Evolutionary conservation across 2,797 vertebrate species (phyloP), one percentile per base, ranked within the genome.

Genomic region (Lepidocolaptes lacrymiger): DNA sequence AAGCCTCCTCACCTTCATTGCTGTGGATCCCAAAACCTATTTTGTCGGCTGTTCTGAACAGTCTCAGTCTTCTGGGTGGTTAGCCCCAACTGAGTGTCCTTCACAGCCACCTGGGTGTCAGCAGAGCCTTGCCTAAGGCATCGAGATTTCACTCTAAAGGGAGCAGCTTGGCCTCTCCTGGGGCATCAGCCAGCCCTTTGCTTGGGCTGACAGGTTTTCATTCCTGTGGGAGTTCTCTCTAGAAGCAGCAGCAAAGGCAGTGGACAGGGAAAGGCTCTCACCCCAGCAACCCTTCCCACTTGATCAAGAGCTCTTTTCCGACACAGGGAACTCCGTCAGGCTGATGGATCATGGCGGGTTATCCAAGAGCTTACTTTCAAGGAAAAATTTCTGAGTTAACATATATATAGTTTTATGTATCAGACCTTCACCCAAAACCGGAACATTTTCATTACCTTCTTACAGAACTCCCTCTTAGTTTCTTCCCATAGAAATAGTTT

Each of bases 281-380:
- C 1, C 5, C 6, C 5, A 10, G 4, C 34, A 67, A 0, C 7
- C 23, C 61, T 81, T 68, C 13, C 46, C 6, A 10, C 20, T 61
- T 75, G 32, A 20, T 15, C 17, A 68, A 75, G 37, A 89, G 10
- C 14, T 67, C 36, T 77, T 2, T 41, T 71, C 37, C 19, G n/a
- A 12, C 51, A 34, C 18, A 10, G 34, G 11, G 12, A 64, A 83
- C n/a, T 6, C n/a, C 36, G 17, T 51, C 0, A 1, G 10, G 8
- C 21, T 54, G 37, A n/a, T 9, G 27, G n/a, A 39, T 17, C 37
- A 22, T 28, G 22, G 9, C 22, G 55, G 17, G 20, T 62, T 66
- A 43, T 30, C 30, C 30, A 20, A 84, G 11, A 68, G 11, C 16
- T 76, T 80, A 6, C 13, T 77, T 55, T 76, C 55, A 83, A 55